phyloP scores from a whole-genome alignment of 2,888 invertebrate species.

The Agrotis exclamationis region DNA sequence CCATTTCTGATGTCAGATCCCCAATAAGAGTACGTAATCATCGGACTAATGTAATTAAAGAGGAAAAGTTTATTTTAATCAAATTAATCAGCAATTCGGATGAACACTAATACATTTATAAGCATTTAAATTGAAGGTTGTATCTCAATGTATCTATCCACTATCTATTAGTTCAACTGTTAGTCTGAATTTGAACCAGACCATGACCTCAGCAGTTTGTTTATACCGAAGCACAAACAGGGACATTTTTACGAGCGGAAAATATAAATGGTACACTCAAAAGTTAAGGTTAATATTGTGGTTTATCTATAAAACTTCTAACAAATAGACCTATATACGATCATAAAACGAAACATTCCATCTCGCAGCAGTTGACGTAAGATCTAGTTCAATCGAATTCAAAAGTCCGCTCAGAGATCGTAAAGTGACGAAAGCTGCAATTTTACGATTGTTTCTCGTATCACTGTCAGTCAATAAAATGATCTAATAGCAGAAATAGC shows the following conservation, averaged over 20 bases:
- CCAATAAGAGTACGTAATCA: slow-evolving; percentile 31
- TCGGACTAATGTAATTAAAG: slow-evolving; percentile 1
- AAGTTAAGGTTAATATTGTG: slow-evolving; percentile 53
- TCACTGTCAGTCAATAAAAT: slow-evolving; percentile 42
- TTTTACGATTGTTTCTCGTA: slow-evolving; percentile 46
- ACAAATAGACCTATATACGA: slow-evolving; percentile 26
- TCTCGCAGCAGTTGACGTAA: slow-evolving; percentile 41
- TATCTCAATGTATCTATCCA: not conserved
- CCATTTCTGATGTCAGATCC: slow-evolving; percentile 26
- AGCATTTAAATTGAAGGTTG: slow-evolving; percentile 5
- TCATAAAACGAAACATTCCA: slow-evolving; percentile 57
- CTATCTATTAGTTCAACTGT: slow-evolving; percentile 6
- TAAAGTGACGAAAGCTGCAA: slow-evolving; percentile 41
- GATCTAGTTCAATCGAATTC: slow-evolving; percentile 40
- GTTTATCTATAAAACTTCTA: slow-evolving; percentile 56
- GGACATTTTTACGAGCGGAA: slow-evolving; percentile 58
- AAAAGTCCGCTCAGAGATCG: slow-evolving; percentile 40
- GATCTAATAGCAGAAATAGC: slow-evolving; percentile 31
- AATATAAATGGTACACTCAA: slow-evolving; percentile 44
- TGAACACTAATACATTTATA: slow-evolving; percentile 9
- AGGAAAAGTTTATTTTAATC: slow-evolving; percentile 35
- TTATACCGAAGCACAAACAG: slow-evolving; percentile 25
- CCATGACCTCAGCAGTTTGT: slow-evolving; percentile 36
- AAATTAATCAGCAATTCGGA: slow-evolving; percentile 20
- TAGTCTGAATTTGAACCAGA: slow-evolving; percentile 19